Evolutionary conservation across 1,140 invertebrate genomes (phyloP).

Genomic region (Thaumetopoea pityocampa): DNA sequence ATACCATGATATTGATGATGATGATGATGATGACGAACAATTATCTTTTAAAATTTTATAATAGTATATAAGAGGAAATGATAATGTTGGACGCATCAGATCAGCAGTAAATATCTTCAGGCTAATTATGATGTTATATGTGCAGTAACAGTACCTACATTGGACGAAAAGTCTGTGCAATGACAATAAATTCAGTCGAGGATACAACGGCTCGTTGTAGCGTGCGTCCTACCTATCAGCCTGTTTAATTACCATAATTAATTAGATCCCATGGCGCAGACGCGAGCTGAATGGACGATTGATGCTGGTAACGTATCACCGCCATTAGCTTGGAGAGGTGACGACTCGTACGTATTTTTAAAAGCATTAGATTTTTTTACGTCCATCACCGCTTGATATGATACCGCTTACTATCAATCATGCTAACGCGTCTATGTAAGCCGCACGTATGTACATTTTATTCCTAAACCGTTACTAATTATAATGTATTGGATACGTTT

Average conservation of each 20-base stretch:
- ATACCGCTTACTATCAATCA: slow-evolving; percentile 61
- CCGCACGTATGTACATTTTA: slow-evolving; percentile 38
- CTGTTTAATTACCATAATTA: slow-evolving; percentile 74
- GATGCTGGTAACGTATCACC: slow-evolving; percentile 67
- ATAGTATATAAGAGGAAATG: too few relatives aligned
- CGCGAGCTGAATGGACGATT: slow-evolving; percentile 65
- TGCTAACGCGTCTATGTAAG: slow-evolving; percentile 39
- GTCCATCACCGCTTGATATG: slow-evolving; percentile 37
- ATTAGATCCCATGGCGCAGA: slow-evolving; percentile 63
- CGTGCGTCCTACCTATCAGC: slow-evolving; percentile 26
- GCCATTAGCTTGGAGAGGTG: slow-evolving; percentile 55
- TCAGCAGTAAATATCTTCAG: too few relatives aligned
- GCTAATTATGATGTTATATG: too few relatives aligned
- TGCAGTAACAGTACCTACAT: too few relatives aligned
- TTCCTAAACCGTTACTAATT: slow-evolving; percentile 55
- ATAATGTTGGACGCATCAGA: too few relatives aligned
- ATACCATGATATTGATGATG: too few relatives aligned
- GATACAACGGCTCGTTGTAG: slow-evolving; percentile 5
- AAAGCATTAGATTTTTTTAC: slow-evolving; percentile 65
- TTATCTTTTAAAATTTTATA: too few relatives aligned
- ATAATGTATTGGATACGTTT: slow-evolving; percentile 22
- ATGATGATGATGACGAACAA: too few relatives aligned
- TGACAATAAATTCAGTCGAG: slow-evolving; percentile 13
- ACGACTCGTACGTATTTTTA: slow-evolving; percentile 56
- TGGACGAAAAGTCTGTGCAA: not conserved